Evolutionary conservation across 2,888 invertebrate species (phyloP).

Genomic region (Hypena proboscidalis): DNA sequence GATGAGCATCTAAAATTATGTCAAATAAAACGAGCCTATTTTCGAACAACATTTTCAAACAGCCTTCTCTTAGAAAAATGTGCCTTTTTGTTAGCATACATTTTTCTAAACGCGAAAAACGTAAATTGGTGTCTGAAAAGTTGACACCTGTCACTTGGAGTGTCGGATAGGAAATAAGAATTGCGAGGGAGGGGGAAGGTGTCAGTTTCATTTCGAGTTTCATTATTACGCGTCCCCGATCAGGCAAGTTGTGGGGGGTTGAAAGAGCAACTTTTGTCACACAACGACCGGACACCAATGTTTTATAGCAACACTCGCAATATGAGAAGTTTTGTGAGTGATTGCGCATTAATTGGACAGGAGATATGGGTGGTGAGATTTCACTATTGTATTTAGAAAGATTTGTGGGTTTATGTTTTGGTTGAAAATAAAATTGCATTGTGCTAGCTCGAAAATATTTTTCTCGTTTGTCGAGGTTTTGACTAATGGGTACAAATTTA

Average conservation of each 20-base stretch:
- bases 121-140: conserved; percentile 33
- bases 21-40: too few relatives aligned
- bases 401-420: too few relatives aligned
- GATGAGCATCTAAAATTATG: too few relatives aligned
- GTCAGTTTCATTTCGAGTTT: conserved; percentile 40
- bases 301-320: conserved; percentile 28
- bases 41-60: too few relatives aligned
- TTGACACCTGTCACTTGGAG: conserved; percentile 52
- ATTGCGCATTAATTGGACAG: conserved; percentile 25
- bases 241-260: conserved; percentile 15
- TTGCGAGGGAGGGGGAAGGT: conserved; percentile 23
- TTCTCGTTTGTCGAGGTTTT: too few relatives aligned
- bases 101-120: conserved; percentile 25
- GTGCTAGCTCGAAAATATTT: too few relatives aligned
- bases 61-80: too few relatives aligned
- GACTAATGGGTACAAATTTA: too few relatives aligned
- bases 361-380: background rate
- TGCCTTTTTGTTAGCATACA: background rate
- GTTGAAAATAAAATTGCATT: too few relatives aligned
- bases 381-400: too few relatives aligned
- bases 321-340: conserved; percentile 34
- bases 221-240: conserved; percentile 29
- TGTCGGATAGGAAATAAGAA: conserved; percentile 51
- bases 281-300: conserved; percentile 23
- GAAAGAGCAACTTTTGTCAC: conserved; percentile 25